Conservation (phyloP, 2,113 vertebrate genomes). For the Anarhynchus alexandrinus region DNA sequence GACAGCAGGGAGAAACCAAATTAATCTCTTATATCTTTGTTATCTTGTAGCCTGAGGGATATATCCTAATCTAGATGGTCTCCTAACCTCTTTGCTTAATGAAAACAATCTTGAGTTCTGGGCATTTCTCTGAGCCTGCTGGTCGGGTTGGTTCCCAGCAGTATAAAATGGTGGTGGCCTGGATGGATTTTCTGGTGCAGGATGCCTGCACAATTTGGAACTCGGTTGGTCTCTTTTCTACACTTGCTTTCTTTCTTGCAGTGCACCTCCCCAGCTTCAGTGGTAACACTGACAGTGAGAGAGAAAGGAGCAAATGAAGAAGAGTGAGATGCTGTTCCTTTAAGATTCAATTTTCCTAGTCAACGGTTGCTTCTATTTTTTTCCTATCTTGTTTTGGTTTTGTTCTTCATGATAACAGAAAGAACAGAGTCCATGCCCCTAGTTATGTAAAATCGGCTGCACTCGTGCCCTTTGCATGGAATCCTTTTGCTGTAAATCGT, state of each 20-base stretch:
- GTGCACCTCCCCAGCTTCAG: not conserved
- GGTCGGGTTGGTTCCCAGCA: not conserved
- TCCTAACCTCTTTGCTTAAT: not conserved
- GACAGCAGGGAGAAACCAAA: slow-evolving; percentile 4
- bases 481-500: not conserved
- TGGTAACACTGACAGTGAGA: not conserved
- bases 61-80: not conserved
- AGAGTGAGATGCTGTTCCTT: not conserved
- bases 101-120: not conserved
- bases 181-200: not conserved
- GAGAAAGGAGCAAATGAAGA: not conserved
- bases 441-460: slow-evolving; percentile 9
- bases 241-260: not conserved
- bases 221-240: not conserved
- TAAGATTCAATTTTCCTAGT: not conserved
- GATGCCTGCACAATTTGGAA: not conserved
- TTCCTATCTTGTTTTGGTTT: not conserved
- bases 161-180: not conserved
- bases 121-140: not conserved
- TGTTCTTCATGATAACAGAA: not conserved
- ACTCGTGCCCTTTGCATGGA: not conserved
- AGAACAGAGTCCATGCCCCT: not conserved
- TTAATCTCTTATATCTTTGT: not conserved
- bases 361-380: not conserved
- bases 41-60: not conserved